Evolutionary conservation across 53 echinoderm and acorn worm species (phyloP).

Genomic region (Hippasteria phrygiana): DNA sequence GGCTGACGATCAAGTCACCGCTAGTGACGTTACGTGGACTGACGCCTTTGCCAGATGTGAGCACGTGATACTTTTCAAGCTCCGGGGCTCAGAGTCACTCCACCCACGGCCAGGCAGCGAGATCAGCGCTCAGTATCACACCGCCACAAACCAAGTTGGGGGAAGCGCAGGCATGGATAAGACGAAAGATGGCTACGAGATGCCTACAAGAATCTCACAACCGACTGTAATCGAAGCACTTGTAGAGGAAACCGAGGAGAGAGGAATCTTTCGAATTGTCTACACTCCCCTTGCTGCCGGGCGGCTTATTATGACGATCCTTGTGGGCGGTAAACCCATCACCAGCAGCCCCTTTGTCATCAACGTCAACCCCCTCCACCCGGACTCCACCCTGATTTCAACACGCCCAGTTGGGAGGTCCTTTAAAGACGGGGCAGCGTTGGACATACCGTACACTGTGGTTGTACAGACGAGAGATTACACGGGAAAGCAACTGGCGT

Average conservation of each 20-base stretch:
- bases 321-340: constrained; percentile 4
- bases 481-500: background rate
- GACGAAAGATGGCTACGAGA: background rate
- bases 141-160: background rate
- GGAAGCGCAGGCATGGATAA: too few relatives aligned
- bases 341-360: background rate
- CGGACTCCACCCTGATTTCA: background rate
- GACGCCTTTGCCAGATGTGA: constrained; percentile 38
- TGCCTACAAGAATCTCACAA: background rate
- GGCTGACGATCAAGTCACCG: background rate
- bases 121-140: background rate
- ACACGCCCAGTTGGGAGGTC: background rate
- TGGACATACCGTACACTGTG: constrained; percentile 15
- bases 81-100: background rate
- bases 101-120: background rate
- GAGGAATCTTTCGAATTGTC: background rate
- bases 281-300: constrained; percentile 23
- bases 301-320: constrained; percentile 17
- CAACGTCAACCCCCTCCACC: constrained; percentile 1
- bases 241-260: background rate
- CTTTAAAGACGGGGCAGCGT: background rate
- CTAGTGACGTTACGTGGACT: constrained; percentile 26
- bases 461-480: background rate
- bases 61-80: constrained; percentile 22
- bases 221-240: background rate